Percentiles rank a stretch among this genome's conserved stretches.
Conservation (phyloP, 2,888 invertebrate genomes). For the Pilophorus perplexus region DNA sequence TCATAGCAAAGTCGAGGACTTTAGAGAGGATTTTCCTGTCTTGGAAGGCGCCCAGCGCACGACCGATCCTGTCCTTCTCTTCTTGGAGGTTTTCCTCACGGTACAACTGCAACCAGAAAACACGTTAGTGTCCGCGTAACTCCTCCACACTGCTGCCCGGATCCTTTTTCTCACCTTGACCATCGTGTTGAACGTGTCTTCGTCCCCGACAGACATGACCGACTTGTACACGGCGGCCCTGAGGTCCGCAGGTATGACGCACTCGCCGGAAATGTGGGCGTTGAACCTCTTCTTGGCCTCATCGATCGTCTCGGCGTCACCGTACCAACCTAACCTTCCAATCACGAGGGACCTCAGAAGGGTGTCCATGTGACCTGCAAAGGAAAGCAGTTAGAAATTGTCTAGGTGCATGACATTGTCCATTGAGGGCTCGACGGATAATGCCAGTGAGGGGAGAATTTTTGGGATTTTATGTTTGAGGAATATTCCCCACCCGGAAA, state of each 20-base stretch:
- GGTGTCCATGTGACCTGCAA: slow-evolving; percentile 70
- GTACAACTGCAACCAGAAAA: slow-evolving; percentile 63
- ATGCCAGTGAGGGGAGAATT: too few species aligned
- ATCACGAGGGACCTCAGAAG: slow-evolving; percentile 81
- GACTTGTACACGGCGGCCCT: slow-evolving; percentile 84
- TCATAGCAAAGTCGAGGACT: slow-evolving; percentile 77
- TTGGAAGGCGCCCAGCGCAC: slow-evolving; percentile 76
- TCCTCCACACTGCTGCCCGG: too few species aligned
- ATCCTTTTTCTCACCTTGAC: slow-evolving; percentile 64
- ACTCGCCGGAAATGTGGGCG: slow-evolving; percentile 63
- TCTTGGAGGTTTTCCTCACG: slow-evolving; percentile 84
- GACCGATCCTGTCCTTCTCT: slow-evolving; percentile 86
- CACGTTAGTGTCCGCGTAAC: too few species aligned
- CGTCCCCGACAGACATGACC: slow-evolving; percentile 70
- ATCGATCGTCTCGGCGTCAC: slow-evolving; percentile 70
- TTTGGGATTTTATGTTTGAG: too few species aligned
- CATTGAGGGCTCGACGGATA: too few species aligned
- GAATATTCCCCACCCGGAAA: too few species aligned
- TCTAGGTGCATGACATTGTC: too few species aligned
- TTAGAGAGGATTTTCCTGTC: slow-evolving; percentile 68
- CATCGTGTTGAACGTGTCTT: slow-evolving; percentile 71
- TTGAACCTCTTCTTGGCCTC: slow-evolving; percentile 70
- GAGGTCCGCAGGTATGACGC: slow-evolving; percentile 76
- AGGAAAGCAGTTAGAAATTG: background rate
- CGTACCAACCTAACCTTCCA: slow-evolving; percentile 75